A percentile compares a stretch with the other conserved stretches of the same genome.
Conservation (phyloP, 2,888 invertebrate genomes). For the Chouioia cunea region DNA sequence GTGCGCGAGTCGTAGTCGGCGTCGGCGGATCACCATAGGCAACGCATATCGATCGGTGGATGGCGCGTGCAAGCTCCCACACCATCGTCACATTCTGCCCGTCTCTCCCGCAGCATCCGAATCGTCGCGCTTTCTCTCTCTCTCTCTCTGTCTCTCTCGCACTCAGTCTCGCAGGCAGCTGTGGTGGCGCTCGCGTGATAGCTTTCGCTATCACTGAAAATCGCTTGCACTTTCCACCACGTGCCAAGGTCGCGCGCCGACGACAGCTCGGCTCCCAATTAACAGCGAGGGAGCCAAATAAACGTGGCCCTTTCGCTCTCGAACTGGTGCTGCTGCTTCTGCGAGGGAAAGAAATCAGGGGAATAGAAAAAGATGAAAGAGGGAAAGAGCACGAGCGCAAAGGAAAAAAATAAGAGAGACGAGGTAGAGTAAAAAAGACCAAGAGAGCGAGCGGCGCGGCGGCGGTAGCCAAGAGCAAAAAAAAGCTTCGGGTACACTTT, state of each 20-base stretch:
- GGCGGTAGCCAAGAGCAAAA: slow-evolving; percentile 37
- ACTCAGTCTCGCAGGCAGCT: slow-evolving; percentile 2
- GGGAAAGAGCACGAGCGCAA: background rate
- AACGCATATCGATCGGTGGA: slow-evolving; percentile 58
- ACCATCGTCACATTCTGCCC: too few relatives aligned
- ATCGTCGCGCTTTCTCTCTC: slow-evolving; percentile 42
- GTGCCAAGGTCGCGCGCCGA: slow-evolving; percentile 35
- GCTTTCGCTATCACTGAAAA: slow-evolving; percentile 67
- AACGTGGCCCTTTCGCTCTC: slow-evolving; percentile 21
- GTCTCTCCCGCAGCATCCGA: too few relatives aligned
- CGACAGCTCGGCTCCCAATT: background rate
- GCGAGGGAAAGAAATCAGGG: slow-evolving; percentile 1
- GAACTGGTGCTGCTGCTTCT: slow-evolving; percentile 9
- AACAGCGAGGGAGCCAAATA: too few relatives aligned
- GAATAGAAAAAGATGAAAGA: slow-evolving; percentile 1
- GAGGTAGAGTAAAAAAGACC: slow-evolving; percentile 16
- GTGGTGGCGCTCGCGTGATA: slow-evolving; percentile 23
- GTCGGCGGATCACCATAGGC: too few relatives aligned
- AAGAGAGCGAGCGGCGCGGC: slow-evolving; percentile 27
- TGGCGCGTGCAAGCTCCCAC: slow-evolving; percentile 37
- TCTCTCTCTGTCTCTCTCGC: background rate
- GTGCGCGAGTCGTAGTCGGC: too few relatives aligned
- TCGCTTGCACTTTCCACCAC: slow-evolving; percentile 60
- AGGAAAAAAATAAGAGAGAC: background rate
- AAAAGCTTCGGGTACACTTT: slow-evolving; percentile 66